A percentile compares a stretch with the other conserved stretches of the same genome.
Evolutionary conservation across 2,113 vertebrate genomes (phyloP).

Genomic region (Cochlearius cochlearius): DNA sequence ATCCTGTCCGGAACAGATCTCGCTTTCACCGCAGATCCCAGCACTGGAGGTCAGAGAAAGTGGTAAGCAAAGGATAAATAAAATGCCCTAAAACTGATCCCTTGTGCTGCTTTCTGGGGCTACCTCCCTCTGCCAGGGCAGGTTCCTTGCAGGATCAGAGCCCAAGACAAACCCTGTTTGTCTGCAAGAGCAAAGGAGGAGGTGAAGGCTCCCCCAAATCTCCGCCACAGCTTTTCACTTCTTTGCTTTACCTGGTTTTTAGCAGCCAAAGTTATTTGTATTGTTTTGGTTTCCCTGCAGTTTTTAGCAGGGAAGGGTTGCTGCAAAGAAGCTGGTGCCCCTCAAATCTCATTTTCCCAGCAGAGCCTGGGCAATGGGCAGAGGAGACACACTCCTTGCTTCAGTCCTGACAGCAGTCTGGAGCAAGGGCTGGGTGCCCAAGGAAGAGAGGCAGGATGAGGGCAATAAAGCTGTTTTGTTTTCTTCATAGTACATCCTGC

Average conservation of each 20-base stretch:
- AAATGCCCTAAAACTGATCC: not conserved
- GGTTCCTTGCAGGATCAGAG: not conserved
- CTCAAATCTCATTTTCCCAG: not conserved
- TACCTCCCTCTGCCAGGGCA: not conserved
- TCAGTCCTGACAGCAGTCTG: not conserved
- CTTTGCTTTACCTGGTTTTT: not conserved
- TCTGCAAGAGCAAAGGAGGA: not conserved
- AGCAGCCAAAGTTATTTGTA: not conserved
- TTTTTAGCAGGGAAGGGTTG: not conserved
- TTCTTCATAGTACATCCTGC: not conserved
- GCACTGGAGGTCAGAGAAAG: not conserved
- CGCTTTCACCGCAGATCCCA: not conserved
- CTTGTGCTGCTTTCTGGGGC: not conserved
- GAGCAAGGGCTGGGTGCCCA: not conserved
- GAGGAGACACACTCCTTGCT: not conserved
- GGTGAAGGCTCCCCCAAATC: not conserved
- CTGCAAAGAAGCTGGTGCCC: not conserved
- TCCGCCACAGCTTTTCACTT: not conserved
- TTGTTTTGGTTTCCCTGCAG: not conserved
- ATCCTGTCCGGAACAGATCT: not conserved
- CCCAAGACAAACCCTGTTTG: not conserved
- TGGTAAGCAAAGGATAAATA: not conserved
- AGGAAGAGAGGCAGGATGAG: not conserved
- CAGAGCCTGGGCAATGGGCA: not conserved
- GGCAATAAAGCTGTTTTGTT: not conserved